Base-by-base conservation (phyloP, 2,113 vertebrate species). In the Cynoglossus semilaevis region DNA sequence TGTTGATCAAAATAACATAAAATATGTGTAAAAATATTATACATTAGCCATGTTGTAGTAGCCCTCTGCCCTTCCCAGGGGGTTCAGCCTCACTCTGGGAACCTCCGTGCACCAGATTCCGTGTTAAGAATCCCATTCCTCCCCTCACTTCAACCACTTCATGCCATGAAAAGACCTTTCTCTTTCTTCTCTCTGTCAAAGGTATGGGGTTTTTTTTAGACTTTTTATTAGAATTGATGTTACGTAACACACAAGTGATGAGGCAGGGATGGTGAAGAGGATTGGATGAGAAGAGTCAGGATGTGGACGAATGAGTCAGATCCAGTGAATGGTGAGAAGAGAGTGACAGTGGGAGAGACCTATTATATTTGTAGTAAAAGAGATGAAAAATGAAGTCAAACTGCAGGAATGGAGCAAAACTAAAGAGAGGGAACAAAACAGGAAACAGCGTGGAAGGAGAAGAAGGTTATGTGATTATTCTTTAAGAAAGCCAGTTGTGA, bases 221-320 rank as follows among this genome's bases (percentile, higher is more conserved):
- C 76, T 70, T n/a, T 80, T 67, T 82, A 71, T 83, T 70, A 69
- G 73, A 56, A 68, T 56, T 73, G 63, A 47, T 71, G 58, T 69
- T 72, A 47, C 72, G 72, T 73, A 64, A 65, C 61, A 69, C 29
- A 36, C 43, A 48, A 42, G 16, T 37, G 42, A 38, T 16, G 45
- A 36, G 47, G 34, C 8, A 71, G 29, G 10, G 11, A 45, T 55
- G 7, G 15, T 42, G 2, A 0, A 10, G 6, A 40, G 45, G 47
- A 43, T 1, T 6, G 49, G 13, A 38, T 58, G 29, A 18, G 14
- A 45, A 15, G 29, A 35, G 29, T 8, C 47, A 50, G 29, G 48
- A 34, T 18, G 15, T 46, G 17, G 5, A 15, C 36, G 18, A 2
- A 19, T 54, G n/a, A 58, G 63, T 40, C 1, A 34, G 7, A 56